Base-by-base conservation (phyloP, 1,140 invertebrate genomes). In the Habropoda laboriosa region DNA sequence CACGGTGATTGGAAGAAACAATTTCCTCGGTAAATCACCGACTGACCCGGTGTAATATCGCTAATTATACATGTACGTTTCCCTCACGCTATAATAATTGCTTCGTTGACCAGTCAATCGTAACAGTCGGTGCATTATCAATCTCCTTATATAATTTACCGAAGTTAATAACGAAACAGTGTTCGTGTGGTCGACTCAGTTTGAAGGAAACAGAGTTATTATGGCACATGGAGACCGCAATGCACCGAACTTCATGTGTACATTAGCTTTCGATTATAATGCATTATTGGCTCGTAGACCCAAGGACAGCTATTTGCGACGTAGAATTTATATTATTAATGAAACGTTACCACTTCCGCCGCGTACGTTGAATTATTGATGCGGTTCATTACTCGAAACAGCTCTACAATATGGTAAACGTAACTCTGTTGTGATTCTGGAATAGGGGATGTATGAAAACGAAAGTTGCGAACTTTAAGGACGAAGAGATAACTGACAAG, bases 241-340 rank as follows among this genome's bases (percentile, higher is more conserved):
- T 45, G 3, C n/a, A 32, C 21, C 30, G 27, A 76, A 68, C 21
- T 57, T 45, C 35, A 13, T 27, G 35, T 27, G 47, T n/a, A 12
- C 40, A 53, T 57, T 27, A 8, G n/a, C 27, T 57, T 64, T 35
- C 49, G 38, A 76, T 57, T 68, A 76, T 45, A 13, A 57, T 21
- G 16, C 21, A 21, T 45, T 76, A 76, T 68, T 40, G 63, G 7
- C 8, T 24, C 2, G n/a, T 0, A 5, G 38, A 57, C 21, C n/a
- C 38, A 51, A 53, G 47, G 18, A 45, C 16, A 35, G 0, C 38
- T 10, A 24, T 67, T 57, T 35, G 6, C 63, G 1, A 21, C 10
- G 24, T 35, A 67, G 67, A 42, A 76, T 76, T 67, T 45, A 27
- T 67, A 76, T 35, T 76, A 76, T 45, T 67, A 67, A 55, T 4